A percentile compares a stretch with the other conserved stretches of the same genome.
phyloP scores from a whole-genome alignment of 2,113 vertebrate genomes.

The Porphyrio hochstetteri region DNA sequence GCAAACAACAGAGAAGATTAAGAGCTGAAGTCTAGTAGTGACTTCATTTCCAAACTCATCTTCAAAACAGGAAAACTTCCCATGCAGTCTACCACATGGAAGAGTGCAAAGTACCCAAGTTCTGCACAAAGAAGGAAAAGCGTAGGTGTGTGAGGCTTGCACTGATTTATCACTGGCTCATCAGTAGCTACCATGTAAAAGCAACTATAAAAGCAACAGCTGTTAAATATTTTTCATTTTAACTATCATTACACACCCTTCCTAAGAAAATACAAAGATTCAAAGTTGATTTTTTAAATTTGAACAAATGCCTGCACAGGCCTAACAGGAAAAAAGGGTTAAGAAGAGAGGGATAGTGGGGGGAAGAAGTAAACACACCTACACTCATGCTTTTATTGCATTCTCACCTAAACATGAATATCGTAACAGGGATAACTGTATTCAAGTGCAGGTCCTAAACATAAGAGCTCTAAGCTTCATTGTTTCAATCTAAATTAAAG shows the following conservation, averaged over 20 bases:
- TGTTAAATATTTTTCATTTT: not conserved
- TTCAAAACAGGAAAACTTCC: not conserved
- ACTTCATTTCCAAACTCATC: constrained; percentile 11
- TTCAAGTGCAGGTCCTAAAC: not conserved
- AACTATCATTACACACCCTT: not conserved
- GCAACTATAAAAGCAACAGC: not conserved
- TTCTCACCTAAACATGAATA: not conserved
- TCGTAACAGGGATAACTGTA: not conserved
- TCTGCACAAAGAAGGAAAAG: constrained; percentile 24
- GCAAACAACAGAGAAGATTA: constrained; percentile 6
- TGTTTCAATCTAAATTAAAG: not conserved
- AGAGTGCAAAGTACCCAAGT: not conserved
- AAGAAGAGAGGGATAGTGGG: too few relatives aligned
- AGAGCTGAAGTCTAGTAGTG: not conserved
- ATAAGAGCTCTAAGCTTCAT: not conserved
- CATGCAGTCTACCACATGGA: not conserved
- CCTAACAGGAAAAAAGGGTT: not conserved
- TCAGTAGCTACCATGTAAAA: not conserved
- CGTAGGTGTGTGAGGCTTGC: not conserved
- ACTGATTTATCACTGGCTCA: constrained; percentile 13
- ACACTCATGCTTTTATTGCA: not conserved
- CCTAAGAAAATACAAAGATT: not conserved
- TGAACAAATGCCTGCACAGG: not conserved
- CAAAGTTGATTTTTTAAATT: not conserved
- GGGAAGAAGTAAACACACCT: rapidly evolving